phyloP scores from a whole-genome alignment of 1,140 invertebrate genomes.

The Drosophila asahinai region DNA sequence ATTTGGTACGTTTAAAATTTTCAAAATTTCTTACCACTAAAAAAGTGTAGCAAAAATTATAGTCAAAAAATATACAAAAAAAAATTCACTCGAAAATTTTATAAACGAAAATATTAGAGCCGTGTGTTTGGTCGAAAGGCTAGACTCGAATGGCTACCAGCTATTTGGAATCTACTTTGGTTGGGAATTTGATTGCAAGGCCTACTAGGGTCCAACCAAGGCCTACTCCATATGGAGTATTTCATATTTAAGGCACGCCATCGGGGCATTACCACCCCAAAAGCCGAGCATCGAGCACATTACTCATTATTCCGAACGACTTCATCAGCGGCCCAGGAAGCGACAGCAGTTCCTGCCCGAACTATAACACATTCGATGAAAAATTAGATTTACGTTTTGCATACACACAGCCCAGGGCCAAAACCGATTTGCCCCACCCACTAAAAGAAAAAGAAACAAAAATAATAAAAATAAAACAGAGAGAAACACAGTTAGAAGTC shows the following conservation, averaged over 20 bases:
- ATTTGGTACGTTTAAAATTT: too few species aligned
- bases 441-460: not conserved
- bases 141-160: not conserved
- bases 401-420: constrained; percentile 39
- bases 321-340: constrained; percentile 40
- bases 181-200: not conserved
- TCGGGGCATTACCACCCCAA: constrained; percentile 64
- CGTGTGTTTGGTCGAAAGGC: not conserved
- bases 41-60: not conserved
- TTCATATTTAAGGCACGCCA: constrained; percentile 50
- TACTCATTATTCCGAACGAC: constrained; percentile 68
- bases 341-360: constrained; percentile 23
- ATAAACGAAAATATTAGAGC: too few species aligned
- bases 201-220: constrained; percentile 1
- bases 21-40: too few species aligned
- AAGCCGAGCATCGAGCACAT: constrained; percentile 46
- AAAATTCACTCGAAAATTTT: too few species aligned
- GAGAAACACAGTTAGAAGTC: constrained; percentile 63
- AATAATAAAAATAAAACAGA: constrained; percentile 18
- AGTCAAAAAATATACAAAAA: too few species aligned
- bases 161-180: not conserved
- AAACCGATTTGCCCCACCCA: constrained; percentile 36
- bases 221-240: constrained; percentile 39
- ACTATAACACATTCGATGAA: constrained; percentile 74
- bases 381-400: constrained; percentile 78